Evolutionary conservation across 2,888 invertebrate species (phyloP).

Genomic region (Dione juno): DNA sequence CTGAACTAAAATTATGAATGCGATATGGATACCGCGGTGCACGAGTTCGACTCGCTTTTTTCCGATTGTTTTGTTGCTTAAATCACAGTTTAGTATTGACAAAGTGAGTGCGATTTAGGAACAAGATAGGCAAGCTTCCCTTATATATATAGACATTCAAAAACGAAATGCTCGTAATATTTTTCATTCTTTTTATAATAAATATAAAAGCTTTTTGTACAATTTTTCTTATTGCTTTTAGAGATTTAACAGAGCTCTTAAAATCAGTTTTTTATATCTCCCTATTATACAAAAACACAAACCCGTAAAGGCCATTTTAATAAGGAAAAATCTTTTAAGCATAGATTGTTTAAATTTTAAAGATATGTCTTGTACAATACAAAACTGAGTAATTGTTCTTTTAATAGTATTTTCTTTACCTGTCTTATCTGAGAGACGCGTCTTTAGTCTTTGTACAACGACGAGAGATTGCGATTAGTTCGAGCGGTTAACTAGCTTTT

Average conservation of each 20-base stretch:
- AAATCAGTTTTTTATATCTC: slow-evolving; percentile 17
- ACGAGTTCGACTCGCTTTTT: too few species aligned
- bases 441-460: slow-evolving; percentile 37
- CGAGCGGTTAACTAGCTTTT: slow-evolving; percentile 36
- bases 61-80: too few species aligned
- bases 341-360: slow-evolving; percentile 23
- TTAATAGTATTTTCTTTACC: slow-evolving; percentile 39
- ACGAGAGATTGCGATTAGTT: slow-evolving; percentile 38
- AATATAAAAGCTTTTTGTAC: neutral
- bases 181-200: neutral
- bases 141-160: neutral
- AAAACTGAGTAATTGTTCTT: slow-evolving; percentile 32
- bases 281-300: slow-evolving; percentile 11
- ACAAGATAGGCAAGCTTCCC: too few species aligned
- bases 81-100: too few species aligned
- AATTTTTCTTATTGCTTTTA: neutral
- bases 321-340: slow-evolving; percentile 23
- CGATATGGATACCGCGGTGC: too few species aligned
- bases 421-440: slow-evolving; percentile 35
- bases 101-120: too few species aligned
- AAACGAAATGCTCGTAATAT: neutral
- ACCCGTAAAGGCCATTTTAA: slow-evolving; percentile 29
- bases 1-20: too few species aligned
- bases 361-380: slow-evolving; percentile 25
- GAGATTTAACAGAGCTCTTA: neutral